phyloP scores from a whole-genome alignment of 2,113 vertebrate species.

The Onychostruthus taczanowskii region DNA sequence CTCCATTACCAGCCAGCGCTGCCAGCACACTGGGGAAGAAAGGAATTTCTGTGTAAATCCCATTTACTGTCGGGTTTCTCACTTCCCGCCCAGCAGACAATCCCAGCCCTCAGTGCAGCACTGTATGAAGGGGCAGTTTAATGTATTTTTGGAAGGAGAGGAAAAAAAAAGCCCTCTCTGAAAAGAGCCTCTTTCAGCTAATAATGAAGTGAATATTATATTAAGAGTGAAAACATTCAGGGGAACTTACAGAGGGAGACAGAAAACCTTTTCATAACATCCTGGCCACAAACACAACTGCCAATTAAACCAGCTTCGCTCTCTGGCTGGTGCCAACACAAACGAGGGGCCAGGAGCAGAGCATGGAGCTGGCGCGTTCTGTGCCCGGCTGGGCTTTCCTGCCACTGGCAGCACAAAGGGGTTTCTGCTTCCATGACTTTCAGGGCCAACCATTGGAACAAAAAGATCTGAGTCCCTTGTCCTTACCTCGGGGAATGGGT shows the following conservation, averaged over 20 bases:
- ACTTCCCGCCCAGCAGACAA: slow-evolving; percentile 58
- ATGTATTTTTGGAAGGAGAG: slow-evolving; percentile 66
- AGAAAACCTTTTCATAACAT: slow-evolving; percentile 77
- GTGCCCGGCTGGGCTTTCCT: not conserved
- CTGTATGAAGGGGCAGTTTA: slow-evolving; percentile 21
- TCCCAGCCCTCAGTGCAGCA: not conserved
- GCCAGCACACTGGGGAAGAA: not conserved
- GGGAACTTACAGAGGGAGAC: slow-evolving; percentile 62
- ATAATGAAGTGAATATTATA: slow-evolving; percentile 76
- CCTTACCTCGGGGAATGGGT: not conserved
- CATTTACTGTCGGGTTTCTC: slow-evolving; percentile 42
- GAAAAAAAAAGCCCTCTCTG: not conserved
- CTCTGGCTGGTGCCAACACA: slow-evolving; percentile 67
- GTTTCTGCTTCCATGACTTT: not conserved
- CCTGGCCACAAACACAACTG: slow-evolving; percentile 65
- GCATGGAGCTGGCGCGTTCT: fast-evolving
- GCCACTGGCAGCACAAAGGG: not conserved
- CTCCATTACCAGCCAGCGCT: not conserved
- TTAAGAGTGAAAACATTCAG: slow-evolving; percentile 69
- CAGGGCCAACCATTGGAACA: not conserved
- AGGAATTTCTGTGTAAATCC: slow-evolving; percentile 65
- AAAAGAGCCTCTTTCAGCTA: slow-evolving; percentile 71
- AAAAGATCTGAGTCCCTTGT: not conserved
- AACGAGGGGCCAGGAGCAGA: slow-evolving; percentile 41
- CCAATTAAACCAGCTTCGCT: slow-evolving; percentile 44